These are phyloP conservation scores for Setipinna tenuifilis DNA, from an alignment of 2,797 vertebrate species.

Conservation along the genomic window DNA sequence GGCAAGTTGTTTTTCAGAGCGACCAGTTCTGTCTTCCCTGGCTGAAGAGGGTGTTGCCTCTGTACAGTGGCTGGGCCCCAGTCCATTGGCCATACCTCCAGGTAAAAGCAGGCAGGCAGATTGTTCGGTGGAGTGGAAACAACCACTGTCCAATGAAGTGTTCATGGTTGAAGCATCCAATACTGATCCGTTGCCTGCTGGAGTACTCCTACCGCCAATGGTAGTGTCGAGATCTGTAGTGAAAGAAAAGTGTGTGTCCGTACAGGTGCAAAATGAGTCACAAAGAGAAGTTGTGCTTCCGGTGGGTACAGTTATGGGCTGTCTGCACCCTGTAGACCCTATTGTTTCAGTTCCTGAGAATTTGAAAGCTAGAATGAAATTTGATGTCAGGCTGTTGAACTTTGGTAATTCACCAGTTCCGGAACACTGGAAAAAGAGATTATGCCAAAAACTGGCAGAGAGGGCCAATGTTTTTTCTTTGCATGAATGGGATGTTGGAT, in stretches of 20 bases:
- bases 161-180: not conserved
- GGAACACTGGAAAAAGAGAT: constrained; percentile 25
- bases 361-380: not conserved
- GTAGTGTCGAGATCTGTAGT: constrained; percentile 15
- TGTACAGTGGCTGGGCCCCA: too few relatives aligned
- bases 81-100: too few relatives aligned
- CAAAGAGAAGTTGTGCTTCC: constrained; percentile 11
- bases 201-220: not conserved
- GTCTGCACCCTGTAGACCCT: too few relatives aligned
- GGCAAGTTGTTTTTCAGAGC: not conserved
- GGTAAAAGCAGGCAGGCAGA: not conserved
- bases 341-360: not conserved
- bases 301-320: constrained; percentile 30
- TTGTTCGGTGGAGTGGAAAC: not conserved
- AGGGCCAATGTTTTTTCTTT: constrained; percentile 31
- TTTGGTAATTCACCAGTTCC: constrained; percentile 39
- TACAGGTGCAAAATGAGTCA: too few relatives aligned
- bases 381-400: constrained; percentile 26
- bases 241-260: constrained; percentile 34
- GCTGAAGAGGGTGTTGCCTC: too few relatives aligned
- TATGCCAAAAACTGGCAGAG: constrained; percentile 32
- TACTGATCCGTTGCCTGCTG: not conserved
- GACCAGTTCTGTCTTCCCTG: too few relatives aligned
- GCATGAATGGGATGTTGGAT: constrained; percentile 36
- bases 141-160: not conserved